Evolutionary conservation across 2,797 vertebrate genomes (phyloP).

Genomic region (Acridotheres tristis): DNA sequence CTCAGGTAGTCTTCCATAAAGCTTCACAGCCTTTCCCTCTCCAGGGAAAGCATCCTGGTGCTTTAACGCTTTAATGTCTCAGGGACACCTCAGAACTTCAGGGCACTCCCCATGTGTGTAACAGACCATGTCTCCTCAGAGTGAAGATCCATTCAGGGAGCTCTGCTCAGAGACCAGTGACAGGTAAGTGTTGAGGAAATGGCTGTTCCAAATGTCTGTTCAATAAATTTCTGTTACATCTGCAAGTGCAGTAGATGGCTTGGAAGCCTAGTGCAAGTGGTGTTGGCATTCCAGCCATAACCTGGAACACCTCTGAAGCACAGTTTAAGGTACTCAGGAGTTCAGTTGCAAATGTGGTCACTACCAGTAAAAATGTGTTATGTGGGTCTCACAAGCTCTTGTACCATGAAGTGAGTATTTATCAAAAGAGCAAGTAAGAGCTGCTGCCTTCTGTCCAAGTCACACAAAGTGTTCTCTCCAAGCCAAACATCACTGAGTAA

Average conservation of each 20-base stretch:
- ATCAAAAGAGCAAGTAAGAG: not conserved
- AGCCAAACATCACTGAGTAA: not conserved
- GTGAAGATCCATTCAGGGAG: not conserved
- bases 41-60: slow-evolving; percentile 31
- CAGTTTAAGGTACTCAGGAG: not conserved
- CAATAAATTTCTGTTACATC: not conserved
- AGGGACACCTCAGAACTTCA: slow-evolving; percentile 42
- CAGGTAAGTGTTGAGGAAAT: slow-evolving; percentile 41
- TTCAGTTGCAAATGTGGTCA: not conserved
- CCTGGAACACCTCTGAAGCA: not conserved
- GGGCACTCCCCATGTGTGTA: not conserved
- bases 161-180: not conserved
- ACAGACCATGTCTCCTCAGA: slow-evolving; percentile 52
- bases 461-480: not conserved
- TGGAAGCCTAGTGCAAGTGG: not conserved
- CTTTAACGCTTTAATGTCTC: slow-evolving; percentile 53
- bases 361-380: not conserved
- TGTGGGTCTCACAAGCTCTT: not conserved
- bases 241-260: not conserved
- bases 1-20: slow-evolving; percentile 43
- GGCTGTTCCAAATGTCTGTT: not conserved
- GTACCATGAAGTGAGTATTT: not conserved
- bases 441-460: not conserved
- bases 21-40: slow-evolving; percentile 37
- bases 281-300: not conserved